Conservation (phyloP, 2,113 vertebrate genomes). For the Galeopterus variegatus region DNA sequence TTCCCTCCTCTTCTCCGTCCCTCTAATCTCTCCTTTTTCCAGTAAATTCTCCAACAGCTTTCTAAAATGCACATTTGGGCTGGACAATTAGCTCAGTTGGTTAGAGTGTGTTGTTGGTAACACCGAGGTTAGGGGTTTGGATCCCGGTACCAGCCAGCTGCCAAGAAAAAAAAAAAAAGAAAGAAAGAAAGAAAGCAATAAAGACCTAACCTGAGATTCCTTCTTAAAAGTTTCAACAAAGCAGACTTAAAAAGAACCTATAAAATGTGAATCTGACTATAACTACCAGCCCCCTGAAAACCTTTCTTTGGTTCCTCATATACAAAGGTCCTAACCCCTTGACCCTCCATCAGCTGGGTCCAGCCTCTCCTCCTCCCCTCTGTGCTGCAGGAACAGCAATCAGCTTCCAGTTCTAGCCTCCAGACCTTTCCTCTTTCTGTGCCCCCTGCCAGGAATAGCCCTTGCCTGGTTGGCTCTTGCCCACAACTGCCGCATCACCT, state of each 20-base stretch:
- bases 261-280: conserved; percentile 52
- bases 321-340: not conserved
- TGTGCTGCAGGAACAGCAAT: not conserved
- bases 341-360: not conserved
- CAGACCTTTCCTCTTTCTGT: not conserved
- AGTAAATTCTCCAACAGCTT: conserved; percentile 36
- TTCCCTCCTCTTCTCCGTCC: not conserved
- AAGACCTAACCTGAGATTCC: too few species aligned
- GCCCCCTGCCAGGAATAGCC: not conserved
- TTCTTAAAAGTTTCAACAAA: too few species aligned
- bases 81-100: too few species aligned
- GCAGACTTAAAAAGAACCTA: too few species aligned
- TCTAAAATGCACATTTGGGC: conserved; percentile 29
- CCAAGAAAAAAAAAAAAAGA: too few species aligned
- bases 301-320: not conserved
- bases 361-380: not conserved
- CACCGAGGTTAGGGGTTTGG: too few species aligned
- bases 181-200: too few species aligned
- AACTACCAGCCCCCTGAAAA: not conserved
- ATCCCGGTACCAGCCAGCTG: too few species aligned
- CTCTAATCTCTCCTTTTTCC: not conserved
- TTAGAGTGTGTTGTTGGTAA: too few species aligned
- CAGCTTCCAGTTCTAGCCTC: not conserved
- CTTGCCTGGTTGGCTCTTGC: not conserved
- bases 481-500: not conserved